phyloP scores from a whole-genome alignment of 2,113 vertebrate genomes.

The Nycticorax nycticorax region DNA sequence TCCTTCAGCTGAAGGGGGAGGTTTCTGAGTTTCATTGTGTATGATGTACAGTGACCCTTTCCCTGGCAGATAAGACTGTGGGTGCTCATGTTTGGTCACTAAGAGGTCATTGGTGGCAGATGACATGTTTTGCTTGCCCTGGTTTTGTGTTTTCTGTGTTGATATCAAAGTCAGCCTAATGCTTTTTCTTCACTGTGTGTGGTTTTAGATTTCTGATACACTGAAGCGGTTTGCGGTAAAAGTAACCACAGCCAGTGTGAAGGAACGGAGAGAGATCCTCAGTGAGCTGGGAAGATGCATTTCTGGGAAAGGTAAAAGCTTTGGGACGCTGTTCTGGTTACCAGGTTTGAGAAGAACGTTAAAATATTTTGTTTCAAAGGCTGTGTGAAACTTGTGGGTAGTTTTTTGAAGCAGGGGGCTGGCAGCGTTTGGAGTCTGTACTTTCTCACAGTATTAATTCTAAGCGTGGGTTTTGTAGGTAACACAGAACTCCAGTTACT shows the following conservation, averaged over 20 bases:
- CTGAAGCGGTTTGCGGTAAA: slow-evolving; percentile 94
- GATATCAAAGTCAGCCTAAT: background rate
- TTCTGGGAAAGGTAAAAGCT: slow-evolving; percentile 84
- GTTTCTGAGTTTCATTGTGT: background rate
- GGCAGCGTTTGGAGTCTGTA: fast-evolving
- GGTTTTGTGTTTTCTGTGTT: background rate
- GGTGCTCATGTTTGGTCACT: background rate
- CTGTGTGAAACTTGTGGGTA: background rate
- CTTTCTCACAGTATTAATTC: background rate
- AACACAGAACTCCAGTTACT: background rate
- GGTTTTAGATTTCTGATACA: slow-evolving; percentile 87
- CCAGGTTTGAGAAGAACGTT: background rate
- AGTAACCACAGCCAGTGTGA: slow-evolving; percentile 93
- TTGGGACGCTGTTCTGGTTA: background rate
- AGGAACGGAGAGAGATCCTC: slow-evolving; percentile 90
- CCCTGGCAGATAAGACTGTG: fast-evolving
- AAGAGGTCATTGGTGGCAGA: background rate
- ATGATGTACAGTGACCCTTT: background rate
- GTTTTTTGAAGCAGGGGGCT: too few relatives aligned
- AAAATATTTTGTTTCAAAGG: background rate
- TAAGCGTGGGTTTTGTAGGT: fast-evolving
- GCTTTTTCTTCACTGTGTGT: background rate
- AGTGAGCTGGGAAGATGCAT: slow-evolving; percentile 87
- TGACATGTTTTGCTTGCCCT: background rate
- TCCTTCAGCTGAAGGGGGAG: background rate